These are phyloP conservation scores for Manacus vitellinus DNA, from an alignment of 2,113 vertebrate species.

Conservation along the genomic window DNA sequence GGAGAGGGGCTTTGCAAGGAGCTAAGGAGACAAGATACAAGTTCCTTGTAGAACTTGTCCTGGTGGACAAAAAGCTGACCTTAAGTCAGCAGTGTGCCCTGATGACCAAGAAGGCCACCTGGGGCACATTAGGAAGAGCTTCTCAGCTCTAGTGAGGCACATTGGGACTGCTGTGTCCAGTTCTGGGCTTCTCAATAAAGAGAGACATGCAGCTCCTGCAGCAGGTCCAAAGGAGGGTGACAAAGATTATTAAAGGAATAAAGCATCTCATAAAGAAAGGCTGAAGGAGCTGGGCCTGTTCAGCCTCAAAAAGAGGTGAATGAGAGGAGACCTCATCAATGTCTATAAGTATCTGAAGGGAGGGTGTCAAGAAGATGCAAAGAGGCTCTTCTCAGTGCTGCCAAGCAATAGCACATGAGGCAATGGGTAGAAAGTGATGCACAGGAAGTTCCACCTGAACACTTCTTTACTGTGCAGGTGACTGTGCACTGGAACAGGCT, in stretches of 20 bases:
- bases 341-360: not conserved
- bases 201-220: not conserved
- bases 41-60: not conserved
- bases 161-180: not conserved
- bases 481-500: rapidly evolving
- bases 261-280: not conserved
- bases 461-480: rapidly evolving
- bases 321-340: not conserved
- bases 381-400: not conserved
- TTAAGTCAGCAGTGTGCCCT: not conserved
- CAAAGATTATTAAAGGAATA: not conserved
- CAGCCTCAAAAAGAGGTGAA: not conserved
- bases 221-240: not conserved
- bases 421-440: not conserved
- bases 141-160: not conserved
- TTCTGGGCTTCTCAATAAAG: not conserved
- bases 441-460: not conserved
- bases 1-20: not conserved
- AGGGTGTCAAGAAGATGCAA: not conserved
- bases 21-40: not conserved
- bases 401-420: not conserved
- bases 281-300: not conserved
- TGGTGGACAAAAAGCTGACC: not conserved
- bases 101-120: not conserved
- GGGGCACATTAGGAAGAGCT: not conserved